phyloP scores from a whole-genome alignment of 2,113 vertebrate species.

The Ciconia maguari region DNA sequence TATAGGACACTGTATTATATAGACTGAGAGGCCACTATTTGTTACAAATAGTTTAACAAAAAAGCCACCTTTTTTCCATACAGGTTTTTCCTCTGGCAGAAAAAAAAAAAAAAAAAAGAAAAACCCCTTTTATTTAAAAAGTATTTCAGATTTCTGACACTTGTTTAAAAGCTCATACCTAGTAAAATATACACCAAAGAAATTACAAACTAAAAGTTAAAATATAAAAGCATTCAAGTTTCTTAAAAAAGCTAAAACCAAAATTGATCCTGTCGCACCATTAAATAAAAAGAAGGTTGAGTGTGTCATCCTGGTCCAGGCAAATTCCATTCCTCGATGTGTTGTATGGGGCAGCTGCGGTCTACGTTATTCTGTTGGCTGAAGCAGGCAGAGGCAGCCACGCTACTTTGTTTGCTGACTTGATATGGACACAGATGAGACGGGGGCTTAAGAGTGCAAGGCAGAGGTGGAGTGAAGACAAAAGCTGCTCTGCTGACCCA shows the following conservation, averaged over 20 bases:
- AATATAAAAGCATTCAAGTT: constrained; percentile 89
- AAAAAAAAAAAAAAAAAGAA: background rate
- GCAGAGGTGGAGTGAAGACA: constrained; percentile 42
- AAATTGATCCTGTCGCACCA: constrained; percentile 85
- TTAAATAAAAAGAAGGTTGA: constrained; percentile 78
- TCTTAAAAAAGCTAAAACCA: constrained; percentile 80
- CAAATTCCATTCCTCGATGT: constrained; percentile 21
- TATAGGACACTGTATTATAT: constrained; percentile 80
- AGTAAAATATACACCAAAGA: constrained; percentile 94
- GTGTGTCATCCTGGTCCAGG: constrained; percentile 48
- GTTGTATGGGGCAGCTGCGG: constrained; percentile 28
- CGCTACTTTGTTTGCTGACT: constrained; percentile 45
- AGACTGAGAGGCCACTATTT: constrained; percentile 83
- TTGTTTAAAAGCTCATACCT: constrained; percentile 87
- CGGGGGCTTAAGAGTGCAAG: constrained; percentile 40
- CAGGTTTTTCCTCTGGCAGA: constrained; percentile 35
- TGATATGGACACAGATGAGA: constrained; percentile 36
- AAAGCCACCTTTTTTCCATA: constrained; percentile 70
- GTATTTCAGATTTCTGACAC: constrained; percentile 76
- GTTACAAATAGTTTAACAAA: constrained; percentile 86
- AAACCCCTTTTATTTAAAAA: constrained; percentile 74
- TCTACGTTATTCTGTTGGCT: background rate
- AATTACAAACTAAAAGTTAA: constrained; percentile 81
- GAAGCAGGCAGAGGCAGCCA: constrained; percentile 49
- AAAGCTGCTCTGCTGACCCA: constrained; percentile 56